Evolutionary conservation across 2,888 invertebrate genomes (phyloP).

Genomic region (Lordiphosa fenestrarum): DNA sequence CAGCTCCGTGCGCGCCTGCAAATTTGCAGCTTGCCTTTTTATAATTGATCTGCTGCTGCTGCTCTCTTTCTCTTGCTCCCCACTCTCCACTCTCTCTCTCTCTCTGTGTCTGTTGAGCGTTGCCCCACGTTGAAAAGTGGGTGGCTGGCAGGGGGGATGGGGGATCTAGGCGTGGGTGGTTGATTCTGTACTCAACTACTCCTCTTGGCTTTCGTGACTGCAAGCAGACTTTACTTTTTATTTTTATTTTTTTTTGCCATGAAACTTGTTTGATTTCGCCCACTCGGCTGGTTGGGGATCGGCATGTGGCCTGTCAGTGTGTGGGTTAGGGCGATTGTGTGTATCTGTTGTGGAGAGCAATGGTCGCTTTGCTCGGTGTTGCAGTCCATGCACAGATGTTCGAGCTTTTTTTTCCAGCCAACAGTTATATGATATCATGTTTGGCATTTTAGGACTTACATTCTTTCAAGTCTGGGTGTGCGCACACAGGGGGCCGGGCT

Average conservation of each 20-base stretch:
- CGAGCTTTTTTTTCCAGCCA: conserved; percentile 52
- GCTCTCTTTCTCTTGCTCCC: conserved; percentile 18
- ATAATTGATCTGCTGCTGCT: conserved; percentile 12
- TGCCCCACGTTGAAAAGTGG: conserved; percentile 1
- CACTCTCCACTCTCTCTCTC: background rate
- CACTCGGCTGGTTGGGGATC: conserved; percentile 30
- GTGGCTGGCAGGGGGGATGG: background rate
- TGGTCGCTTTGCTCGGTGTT: conserved; percentile 29
- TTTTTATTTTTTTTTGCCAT: conserved; percentile 28
- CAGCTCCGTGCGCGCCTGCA: conserved; percentile 53
- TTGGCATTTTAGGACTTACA: too few relatives aligned
- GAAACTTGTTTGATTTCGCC: conserved; percentile 57
- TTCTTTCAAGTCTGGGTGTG: too few relatives aligned
- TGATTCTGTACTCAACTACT: conserved; percentile 3
- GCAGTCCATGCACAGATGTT: conserved; percentile 50
- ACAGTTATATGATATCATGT: conserved; percentile 2
- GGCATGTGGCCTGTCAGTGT: conserved; percentile 13
- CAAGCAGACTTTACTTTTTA: conserved; percentile 26
- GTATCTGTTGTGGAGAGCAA: conserved; percentile 45
- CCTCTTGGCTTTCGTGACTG: conserved; percentile 46
- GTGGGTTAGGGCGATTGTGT: conserved; percentile 15
- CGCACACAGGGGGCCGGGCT: too few relatives aligned
- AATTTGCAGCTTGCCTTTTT: conserved; percentile 24
- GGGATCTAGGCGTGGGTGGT: conserved; percentile 10
- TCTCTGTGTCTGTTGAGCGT: conserved; percentile 4